Percentiles rank a stretch among this genome's conserved stretches.
Evolutionary conservation across 2,888 invertebrate genomes (phyloP).

Genomic region (Andricus quercusramuli): DNA sequence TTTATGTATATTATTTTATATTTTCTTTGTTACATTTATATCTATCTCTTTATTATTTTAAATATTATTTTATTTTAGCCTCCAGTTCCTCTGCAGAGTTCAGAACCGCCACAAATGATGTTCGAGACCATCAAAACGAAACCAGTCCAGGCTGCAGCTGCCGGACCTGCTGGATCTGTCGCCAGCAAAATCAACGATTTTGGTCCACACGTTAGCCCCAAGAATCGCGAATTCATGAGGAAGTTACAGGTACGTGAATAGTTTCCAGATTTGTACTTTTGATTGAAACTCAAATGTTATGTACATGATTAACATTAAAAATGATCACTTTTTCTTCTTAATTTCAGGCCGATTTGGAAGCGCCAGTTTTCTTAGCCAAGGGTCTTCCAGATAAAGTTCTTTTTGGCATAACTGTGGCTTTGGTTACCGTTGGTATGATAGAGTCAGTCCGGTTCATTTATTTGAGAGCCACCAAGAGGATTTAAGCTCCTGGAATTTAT

Average conservation of each 20-base stretch:
- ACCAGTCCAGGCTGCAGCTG: neutral
- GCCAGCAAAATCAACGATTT: neutral
- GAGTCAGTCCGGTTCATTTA: constrained; percentile 39
- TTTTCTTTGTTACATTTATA: too few relatives aligned
- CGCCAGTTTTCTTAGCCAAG: constrained; percentile 47
- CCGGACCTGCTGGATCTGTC: neutral
- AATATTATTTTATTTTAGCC: neutral
- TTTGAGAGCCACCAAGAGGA: neutral
- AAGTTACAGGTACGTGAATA: constrained; percentile 25
- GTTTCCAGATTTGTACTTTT: neutral
- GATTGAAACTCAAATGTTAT: too few relatives aligned
- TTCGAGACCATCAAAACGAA: constrained; percentile 20
- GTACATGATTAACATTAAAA: neutral
- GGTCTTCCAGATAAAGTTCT: constrained; percentile 48
- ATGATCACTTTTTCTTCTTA: neutral
- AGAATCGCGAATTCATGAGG: constrained; percentile 14
- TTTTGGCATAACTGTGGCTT: constrained; percentile 43
- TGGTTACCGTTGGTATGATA: neutral
- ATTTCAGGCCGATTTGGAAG: constrained; percentile 41
- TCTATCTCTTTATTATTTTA: too few relatives aligned
- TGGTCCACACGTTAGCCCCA: neutral
- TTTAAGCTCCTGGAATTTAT: neutral
- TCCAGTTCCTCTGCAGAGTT: constrained; percentile 13
- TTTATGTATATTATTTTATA: too few relatives aligned
- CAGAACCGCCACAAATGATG: constrained; percentile 9